Evolutionary conservation across 2,797 vertebrate genomes (phyloP).

Genomic region (Lacerta bilineata): DNA sequence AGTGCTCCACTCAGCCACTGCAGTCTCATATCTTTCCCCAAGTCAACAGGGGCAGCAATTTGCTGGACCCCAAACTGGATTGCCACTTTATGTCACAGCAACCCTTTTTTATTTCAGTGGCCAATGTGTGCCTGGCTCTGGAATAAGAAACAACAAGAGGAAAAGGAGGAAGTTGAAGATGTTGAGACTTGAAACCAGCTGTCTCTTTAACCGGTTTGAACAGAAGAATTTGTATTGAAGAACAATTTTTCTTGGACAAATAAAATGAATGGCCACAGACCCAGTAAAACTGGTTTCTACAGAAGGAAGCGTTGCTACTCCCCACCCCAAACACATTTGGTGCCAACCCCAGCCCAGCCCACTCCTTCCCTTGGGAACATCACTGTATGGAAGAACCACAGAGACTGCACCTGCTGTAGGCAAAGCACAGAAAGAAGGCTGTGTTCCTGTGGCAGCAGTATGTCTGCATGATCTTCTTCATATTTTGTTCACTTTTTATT

Average conservation of each 20-base stretch:
- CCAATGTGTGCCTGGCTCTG: neutral
- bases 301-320: neutral
- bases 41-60: neutral
- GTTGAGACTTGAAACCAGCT: neutral
- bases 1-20: neutral
- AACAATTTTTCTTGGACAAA: neutral
- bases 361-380: neutral
- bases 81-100: neutral
- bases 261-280: neutral
- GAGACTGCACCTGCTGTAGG: neutral
- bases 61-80: neutral
- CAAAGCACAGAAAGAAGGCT: neutral
- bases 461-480: neutral
- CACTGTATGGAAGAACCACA: neutral
- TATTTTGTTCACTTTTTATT: slow-evolving; percentile 24
- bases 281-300: neutral
- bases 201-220: neutral
- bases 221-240: neutral
- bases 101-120: neutral
- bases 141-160: neutral
- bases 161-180: neutral
- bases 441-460: neutral
- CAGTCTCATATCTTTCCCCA: neutral
- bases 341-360: neutral
- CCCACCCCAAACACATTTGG: neutral